These are phyloP conservation scores for Crotalus horridus DNA, from an alignment of 2,113 vertebrate species.

Conservation along the genomic window DNA sequence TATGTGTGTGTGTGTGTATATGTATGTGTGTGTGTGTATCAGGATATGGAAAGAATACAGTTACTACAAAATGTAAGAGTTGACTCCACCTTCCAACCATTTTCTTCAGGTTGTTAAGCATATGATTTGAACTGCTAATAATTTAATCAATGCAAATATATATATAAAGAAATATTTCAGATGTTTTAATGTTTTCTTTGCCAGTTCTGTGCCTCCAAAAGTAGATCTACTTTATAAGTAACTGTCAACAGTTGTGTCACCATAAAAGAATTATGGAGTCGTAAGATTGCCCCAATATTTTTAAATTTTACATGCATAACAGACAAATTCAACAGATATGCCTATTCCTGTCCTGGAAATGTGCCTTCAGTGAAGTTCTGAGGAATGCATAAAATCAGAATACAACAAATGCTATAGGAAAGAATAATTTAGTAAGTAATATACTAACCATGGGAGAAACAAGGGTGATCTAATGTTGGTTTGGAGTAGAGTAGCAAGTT, in stretches of 20 bases:
- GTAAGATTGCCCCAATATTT: background rate
- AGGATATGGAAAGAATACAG: background rate
- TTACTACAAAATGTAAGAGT: background rate
- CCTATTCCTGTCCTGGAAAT: background rate
- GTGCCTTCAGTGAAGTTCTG: background rate
- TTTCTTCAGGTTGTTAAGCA: constrained; percentile 24
- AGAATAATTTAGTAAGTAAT: background rate
- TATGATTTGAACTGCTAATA: background rate
- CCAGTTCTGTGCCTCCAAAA: background rate
- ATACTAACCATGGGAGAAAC: background rate
- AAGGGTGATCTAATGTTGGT: background rate
- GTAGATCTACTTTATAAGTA: background rate
- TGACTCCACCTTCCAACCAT: background rate
- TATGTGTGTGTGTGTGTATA: background rate
- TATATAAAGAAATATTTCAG: background rate
- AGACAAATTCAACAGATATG: background rate
- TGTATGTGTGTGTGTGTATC: background rate
- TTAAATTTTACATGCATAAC: background rate
- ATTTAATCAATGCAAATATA: background rate
- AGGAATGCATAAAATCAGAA: background rate
- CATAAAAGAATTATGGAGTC: background rate
- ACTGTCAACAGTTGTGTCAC: background rate
- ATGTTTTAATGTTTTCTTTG: background rate
- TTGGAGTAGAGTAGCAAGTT: background rate
- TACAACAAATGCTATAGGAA: background rate